A percentile compares a stretch with the other conserved stretches of the same genome.
These are phyloP conservation scores for Lepidonotus clava DNA, from an alignment of 2,888 invertebrate species.

Conservation along the genomic window DNA sequence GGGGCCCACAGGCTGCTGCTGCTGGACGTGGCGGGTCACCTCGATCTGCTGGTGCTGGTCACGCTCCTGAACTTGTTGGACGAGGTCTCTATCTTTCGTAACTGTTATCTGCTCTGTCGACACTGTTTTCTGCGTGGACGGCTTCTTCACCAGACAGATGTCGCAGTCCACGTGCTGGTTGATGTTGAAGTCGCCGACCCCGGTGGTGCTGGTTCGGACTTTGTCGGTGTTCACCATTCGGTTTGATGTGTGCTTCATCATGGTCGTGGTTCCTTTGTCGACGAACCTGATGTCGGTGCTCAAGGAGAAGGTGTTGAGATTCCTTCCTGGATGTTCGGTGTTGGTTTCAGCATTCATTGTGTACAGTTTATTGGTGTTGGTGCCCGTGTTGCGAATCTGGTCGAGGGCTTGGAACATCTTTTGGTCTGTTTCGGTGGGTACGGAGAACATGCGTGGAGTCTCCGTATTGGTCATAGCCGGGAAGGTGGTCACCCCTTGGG, in stretches of 20 bases:
- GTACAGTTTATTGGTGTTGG: constrained; percentile 39
- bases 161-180: constrained; percentile 50
- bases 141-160: constrained; percentile 48
- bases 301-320: not conserved
- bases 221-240: constrained; percentile 53
- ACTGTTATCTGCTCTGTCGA: too few species aligned
- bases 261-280: constrained; percentile 43
- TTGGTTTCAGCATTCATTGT: constrained; percentile 48
- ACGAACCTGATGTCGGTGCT: not conserved
- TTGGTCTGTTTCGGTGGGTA: constrained; percentile 57
- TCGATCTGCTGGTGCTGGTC: constrained; percentile 15
- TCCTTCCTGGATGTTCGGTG: constrained; percentile 13
- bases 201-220: constrained; percentile 9
- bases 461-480: constrained; percentile 75
- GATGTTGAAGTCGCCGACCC: constrained; percentile 46
- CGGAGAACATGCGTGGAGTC: not conserved
- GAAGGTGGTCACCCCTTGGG: constrained; percentile 67
- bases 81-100: not conserved
- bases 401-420: constrained; percentile 45
- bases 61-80: not conserved
- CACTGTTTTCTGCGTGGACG: not conserved
- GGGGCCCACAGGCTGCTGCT: not conserved
- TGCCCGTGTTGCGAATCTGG: constrained; percentile 17
- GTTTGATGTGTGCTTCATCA: constrained; percentile 14
- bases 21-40: constrained; percentile 13